These are phyloP conservation scores for Pristionchus mayeri DNA, from an alignment of 2,888 invertebrate genomes.

Conservation along the genomic window DNA sequence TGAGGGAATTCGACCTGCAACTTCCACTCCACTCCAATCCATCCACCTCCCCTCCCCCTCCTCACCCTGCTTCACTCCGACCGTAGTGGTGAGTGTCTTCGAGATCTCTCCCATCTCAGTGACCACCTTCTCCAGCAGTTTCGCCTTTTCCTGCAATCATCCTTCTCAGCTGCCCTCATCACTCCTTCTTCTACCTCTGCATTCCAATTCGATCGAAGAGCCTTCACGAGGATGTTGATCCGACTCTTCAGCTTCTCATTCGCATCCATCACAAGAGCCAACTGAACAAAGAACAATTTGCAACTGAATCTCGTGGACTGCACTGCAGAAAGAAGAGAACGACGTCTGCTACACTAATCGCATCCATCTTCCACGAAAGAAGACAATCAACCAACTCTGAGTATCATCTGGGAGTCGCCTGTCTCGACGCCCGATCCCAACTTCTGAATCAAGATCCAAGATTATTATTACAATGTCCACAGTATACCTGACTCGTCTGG, in stretches of 20 bases:
- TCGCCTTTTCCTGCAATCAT: not conserved
- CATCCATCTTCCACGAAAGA: too few relatives aligned
- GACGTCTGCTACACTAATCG: too few relatives aligned
- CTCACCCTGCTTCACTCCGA: not conserved
- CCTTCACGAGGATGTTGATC: not conserved
- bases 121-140: not conserved
- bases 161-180: too few relatives aligned
- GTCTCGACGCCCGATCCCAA: not conserved
- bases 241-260: not conserved
- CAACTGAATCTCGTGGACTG: too few relatives aligned
- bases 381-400: not conserved
- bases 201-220: not conserved
- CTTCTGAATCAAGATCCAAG: conserved; percentile 10
- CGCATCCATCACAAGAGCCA: not conserved
- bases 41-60: not conserved
- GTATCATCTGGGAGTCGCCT: not conserved
- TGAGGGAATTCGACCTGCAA: not conserved
- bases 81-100: not conserved
- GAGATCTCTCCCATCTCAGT: not conserved
- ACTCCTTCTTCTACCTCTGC: not conserved
- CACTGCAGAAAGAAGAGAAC: too few relatives aligned
- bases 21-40: not conserved
- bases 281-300: not conserved
- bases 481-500: not conserved
- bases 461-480: not conserved